Percentiles rank a stretch among this genome's conserved stretches.
Evolutionary conservation across 2,888 invertebrate genomes (phyloP).

Genomic region (Incurvaria masculella): DNA sequence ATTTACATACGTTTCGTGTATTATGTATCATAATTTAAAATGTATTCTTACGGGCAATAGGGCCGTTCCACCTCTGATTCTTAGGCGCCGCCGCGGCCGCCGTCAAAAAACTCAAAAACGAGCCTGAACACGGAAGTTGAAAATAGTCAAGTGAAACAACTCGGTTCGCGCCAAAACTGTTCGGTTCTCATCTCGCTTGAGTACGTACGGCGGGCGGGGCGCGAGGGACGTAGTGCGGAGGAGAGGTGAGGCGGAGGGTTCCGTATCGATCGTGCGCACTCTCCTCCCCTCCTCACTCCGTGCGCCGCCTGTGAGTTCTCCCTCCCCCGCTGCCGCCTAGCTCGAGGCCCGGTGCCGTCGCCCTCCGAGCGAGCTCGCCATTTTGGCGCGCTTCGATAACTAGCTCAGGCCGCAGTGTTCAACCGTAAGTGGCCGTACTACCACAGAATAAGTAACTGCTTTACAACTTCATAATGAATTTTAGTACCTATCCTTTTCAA

Average conservation of each 20-base stretch:
- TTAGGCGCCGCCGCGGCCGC: too few species aligned
- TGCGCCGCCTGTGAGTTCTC: too few species aligned
- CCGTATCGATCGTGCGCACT: conserved; percentile 4
- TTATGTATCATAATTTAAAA: too few species aligned
- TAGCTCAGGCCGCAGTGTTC: too few species aligned
- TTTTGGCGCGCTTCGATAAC: background rate
- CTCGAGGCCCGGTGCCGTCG: background rate
- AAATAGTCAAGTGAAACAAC: background rate
- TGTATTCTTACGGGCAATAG: too few species aligned
- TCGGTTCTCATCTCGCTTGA: background rate
- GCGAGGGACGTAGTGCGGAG: too few species aligned
- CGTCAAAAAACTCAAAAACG: too few species aligned
- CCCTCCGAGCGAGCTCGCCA: background rate
- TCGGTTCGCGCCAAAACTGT: background rate
- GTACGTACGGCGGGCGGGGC: background rate
- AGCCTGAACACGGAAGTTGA: background rate
- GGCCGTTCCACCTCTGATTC: too few species aligned
- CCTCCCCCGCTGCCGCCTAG: background rate
- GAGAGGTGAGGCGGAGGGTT: conserved; percentile 1
- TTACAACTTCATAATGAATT: too few species aligned
- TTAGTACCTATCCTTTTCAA: too few species aligned
- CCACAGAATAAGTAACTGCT: too few species aligned
- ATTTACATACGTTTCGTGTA: too few species aligned
- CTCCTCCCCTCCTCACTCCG: conserved; percentile 1
- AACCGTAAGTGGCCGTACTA: background rate